phyloP scores from a whole-genome alignment of 2,888 invertebrate species.

The Poecilobothrus nobilitatus region DNA sequence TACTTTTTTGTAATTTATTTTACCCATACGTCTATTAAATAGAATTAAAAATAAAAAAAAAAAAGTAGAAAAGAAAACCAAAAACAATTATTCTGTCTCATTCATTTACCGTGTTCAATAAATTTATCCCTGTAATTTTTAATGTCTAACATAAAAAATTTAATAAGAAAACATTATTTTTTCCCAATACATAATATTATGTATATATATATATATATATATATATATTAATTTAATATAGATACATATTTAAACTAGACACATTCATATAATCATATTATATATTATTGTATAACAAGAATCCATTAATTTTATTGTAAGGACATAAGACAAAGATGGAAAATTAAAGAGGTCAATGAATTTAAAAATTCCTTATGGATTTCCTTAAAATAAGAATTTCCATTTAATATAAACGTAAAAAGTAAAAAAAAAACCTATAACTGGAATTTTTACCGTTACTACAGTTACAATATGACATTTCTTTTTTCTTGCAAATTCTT shows the following conservation, averaged over 20 bases:
- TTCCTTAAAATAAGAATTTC: not conserved
- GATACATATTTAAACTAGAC: too few species aligned
- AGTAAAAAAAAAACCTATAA: too few species aligned
- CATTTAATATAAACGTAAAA: too few species aligned
- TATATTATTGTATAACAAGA: not conserved
- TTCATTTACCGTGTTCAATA: not conserved
- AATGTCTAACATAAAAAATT: not conserved
- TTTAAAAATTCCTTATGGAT: not conserved
- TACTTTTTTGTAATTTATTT: not conserved
- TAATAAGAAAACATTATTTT: not conserved
- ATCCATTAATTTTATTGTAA: not conserved
- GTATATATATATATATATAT: too few species aligned
- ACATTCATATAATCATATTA: too few species aligned
- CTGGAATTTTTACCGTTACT: too few species aligned
- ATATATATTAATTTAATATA: too few species aligned
- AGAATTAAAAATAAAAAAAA: too few species aligned
- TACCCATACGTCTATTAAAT: not conserved
- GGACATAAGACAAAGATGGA: not conserved
- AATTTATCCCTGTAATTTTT: not conserved
- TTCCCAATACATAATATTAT: not conserved
- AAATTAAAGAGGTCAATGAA: conserved; percentile 6
- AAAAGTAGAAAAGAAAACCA: too few species aligned
- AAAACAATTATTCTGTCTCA: conserved; percentile 1
- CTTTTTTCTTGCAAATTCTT: too few species aligned
- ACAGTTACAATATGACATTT: too few species aligned